Percentiles rank a stretch among this genome's conserved stretches.
phyloP scores from a whole-genome alignment of 2,797 vertebrate species.

The Crocidura indochinensis region DNA sequence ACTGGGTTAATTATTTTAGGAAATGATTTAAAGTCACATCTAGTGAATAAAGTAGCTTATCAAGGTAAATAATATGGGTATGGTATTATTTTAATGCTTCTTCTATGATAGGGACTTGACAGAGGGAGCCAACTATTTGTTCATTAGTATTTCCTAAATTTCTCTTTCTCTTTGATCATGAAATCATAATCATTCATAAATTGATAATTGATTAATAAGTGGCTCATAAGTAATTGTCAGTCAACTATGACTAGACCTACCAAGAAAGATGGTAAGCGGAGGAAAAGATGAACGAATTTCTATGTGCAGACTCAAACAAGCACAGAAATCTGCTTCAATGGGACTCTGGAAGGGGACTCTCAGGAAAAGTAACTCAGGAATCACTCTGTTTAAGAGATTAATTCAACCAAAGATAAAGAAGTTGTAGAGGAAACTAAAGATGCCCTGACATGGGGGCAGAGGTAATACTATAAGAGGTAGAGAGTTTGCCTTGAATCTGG shows the following conservation, averaged over 20 bases:
- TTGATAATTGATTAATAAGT: constrained; percentile 57
- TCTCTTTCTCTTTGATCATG: constrained; percentile 26
- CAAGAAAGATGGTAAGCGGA: background rate
- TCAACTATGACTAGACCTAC: background rate
- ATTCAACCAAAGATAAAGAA: constrained; percentile 23
- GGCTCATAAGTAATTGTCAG: constrained; percentile 1
- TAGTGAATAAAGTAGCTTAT: constrained; percentile 59
- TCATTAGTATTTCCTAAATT: background rate
- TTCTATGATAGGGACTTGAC: constrained; percentile 27
- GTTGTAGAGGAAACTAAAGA: background rate
- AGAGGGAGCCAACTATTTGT: background rate
- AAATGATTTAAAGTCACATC: constrained; percentile 74
- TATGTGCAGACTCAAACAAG: background rate
- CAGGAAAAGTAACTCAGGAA: background rate
- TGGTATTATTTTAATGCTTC: constrained; percentile 16
- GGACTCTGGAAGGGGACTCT: background rate
- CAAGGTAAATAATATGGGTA: constrained; percentile 42
- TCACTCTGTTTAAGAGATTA: constrained; percentile 22
- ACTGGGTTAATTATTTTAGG: constrained; percentile 74
- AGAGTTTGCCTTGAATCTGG: too few relatives aligned
- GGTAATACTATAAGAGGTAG: too few relatives aligned
- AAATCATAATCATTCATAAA: background rate
- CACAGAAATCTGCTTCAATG: background rate
- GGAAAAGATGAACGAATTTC: constrained; percentile 14
- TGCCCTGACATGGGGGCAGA: background rate